Conservation (phyloP, 2,888 invertebrate species). For the Tachina fera region DNA sequence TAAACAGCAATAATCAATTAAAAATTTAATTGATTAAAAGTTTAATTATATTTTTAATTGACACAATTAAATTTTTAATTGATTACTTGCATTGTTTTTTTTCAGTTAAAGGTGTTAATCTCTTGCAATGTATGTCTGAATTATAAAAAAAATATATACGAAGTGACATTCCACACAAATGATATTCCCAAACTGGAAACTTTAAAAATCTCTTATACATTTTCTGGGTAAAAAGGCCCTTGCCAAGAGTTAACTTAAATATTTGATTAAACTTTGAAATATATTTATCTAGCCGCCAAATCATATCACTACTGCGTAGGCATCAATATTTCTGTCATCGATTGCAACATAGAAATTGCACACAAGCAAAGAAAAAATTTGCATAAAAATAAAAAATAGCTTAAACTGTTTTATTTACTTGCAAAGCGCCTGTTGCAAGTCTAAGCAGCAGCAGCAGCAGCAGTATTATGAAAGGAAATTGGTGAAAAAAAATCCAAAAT, state of each 20-base stretch:
- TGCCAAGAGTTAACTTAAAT: background rate
- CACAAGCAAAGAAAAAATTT: slow-evolving; percentile 39
- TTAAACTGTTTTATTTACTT: slow-evolving; percentile 22
- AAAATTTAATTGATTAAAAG: too few relatives aligned
- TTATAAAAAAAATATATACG: too few relatives aligned
- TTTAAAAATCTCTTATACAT: background rate
- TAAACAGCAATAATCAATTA: too few relatives aligned
- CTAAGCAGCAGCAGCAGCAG: background rate
- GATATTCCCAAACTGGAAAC: too few relatives aligned
- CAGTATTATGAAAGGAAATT: slow-evolving; percentile 59
- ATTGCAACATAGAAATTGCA: slow-evolving; percentile 67
- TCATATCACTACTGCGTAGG: slow-evolving; percentile 61
- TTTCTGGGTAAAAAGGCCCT: background rate
- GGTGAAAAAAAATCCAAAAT: slow-evolving; percentile 1
- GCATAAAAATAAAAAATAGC: slow-evolving; percentile 30
- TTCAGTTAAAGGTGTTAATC: too few relatives aligned
- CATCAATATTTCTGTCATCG: slow-evolving; percentile 66
- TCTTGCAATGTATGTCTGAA: too few relatives aligned
- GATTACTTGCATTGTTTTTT: too few relatives aligned
- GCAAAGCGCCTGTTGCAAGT: slow-evolving; percentile 42
- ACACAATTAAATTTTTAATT: too few relatives aligned
- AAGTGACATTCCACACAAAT: too few relatives aligned
- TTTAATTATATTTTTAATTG: too few relatives aligned
- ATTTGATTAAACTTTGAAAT: background rate
- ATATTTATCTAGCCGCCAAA: background rate